These are phyloP conservation scores for Falco cherrug DNA, from an alignment of 2,797 vertebrate genomes.

Conservation along the genomic window DNA sequence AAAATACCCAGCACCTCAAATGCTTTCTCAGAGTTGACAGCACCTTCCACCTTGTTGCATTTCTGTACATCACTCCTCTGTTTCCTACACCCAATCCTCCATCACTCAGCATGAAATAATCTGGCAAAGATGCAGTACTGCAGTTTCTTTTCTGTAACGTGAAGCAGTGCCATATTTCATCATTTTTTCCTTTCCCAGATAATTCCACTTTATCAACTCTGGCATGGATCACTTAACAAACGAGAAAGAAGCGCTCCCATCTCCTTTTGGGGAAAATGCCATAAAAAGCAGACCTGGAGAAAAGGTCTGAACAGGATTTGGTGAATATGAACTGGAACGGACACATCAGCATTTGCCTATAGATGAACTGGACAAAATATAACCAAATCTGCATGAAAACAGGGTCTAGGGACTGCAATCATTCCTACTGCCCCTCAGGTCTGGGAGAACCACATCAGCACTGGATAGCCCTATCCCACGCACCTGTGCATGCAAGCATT, in stretches of 20 bases:
- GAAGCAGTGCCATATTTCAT: background rate
- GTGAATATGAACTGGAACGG: background rate
- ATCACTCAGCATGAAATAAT: background rate
- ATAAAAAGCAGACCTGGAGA: background rate
- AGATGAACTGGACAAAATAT: background rate
- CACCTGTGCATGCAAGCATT: background rate
- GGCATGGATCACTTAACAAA: background rate
- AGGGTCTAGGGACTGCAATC: background rate
- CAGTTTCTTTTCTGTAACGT: background rate
- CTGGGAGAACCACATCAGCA: background rate
- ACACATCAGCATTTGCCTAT: background rate
- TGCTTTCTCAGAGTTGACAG: background rate
- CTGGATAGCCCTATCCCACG: background rate
- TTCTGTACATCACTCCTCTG: background rate
- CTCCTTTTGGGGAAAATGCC: background rate
- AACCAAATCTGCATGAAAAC: background rate
- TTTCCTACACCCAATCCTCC: background rate
- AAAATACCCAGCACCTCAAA: background rate
- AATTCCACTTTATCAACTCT: background rate
- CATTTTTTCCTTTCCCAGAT: background rate
- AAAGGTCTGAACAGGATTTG: background rate
- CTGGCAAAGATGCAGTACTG: background rate
- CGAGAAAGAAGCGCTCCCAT: background rate
- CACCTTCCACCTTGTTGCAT: background rate
- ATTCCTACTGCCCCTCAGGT: background rate